Conservation (phyloP, 1,140 invertebrate genomes). For the Amyelois transitella region DNA sequence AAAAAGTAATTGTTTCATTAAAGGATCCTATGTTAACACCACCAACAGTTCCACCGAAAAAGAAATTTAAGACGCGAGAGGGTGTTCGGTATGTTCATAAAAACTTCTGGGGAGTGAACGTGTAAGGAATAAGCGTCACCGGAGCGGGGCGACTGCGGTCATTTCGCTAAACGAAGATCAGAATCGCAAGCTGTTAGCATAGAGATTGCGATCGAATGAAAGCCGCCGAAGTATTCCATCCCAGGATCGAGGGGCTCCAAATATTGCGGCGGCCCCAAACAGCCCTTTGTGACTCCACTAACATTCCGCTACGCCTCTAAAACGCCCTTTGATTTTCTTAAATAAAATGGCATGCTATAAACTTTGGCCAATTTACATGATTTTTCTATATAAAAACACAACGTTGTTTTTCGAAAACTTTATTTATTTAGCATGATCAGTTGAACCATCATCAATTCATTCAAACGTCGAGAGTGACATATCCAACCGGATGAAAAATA, state of each 20-base stretch:
- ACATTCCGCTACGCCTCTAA: constrained; percentile 44
- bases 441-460: constrained; percentile 19
- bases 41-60: constrained; percentile 39
- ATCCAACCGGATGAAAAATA: constrained; percentile 25
- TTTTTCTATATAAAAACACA: neutral
- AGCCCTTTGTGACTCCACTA: constrained; percentile 56
- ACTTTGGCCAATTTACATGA: constrained; percentile 18
- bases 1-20: neutral
- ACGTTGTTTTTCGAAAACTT: neutral
- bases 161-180: constrained; percentile 74
- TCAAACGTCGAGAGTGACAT: constrained; percentile 21
- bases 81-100: constrained; percentile 55
- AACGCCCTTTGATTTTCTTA: constrained; percentile 40
- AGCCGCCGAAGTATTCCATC: constrained; percentile 67
- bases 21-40: neutral
- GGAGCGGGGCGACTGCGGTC: constrained; percentile 66
- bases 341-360: constrained; percentile 7
- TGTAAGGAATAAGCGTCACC: constrained; percentile 70
- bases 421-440: neutral
- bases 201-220: constrained; percentile 73
- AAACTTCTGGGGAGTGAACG: constrained; percentile 67
- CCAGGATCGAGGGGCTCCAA: constrained; percentile 57
- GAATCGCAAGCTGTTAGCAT: constrained; percentile 74
- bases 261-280: constrained; percentile 62
- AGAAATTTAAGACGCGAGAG: constrained; percentile 44